Evolutionary conservation across 92 coral and sea anemone species (phyloP).

Genomic region (Plumapathes pennacea): DNA sequence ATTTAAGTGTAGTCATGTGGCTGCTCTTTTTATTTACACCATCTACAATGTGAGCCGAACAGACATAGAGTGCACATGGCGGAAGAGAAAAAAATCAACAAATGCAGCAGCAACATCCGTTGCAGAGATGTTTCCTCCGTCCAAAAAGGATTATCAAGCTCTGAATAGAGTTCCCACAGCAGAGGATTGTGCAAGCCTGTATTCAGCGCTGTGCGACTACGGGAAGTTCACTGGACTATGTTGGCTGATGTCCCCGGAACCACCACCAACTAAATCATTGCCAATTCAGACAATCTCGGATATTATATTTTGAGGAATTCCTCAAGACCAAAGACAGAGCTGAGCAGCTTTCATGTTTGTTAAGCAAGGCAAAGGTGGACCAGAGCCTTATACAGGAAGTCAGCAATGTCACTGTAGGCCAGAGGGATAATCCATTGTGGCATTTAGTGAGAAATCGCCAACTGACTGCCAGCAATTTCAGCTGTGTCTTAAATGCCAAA

Average conservation of each 20-base stretch:
- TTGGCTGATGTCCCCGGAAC: constrained; percentile 51
- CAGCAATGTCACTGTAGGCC: constrained; percentile 16
- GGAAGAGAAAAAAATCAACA: no score
- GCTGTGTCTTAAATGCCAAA: constrained; percentile 16
- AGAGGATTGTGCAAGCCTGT: constrained; percentile 6
- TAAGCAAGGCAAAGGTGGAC: constrained; percentile 4
- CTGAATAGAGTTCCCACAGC: constrained; percentile 11
- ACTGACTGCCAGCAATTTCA: constrained; percentile 21
- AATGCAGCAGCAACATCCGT: constrained; percentile 5
- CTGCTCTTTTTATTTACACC: constrained; percentile 38
- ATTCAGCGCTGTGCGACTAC: neutral
- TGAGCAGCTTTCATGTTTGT: constrained; percentile 11
- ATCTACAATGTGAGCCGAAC: constrained; percentile 43
- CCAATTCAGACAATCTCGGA: constrained; percentile 33
- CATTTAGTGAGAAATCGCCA: constrained; percentile 18
- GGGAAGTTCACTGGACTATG: constrained; percentile 27
- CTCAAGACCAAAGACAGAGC: neutral
- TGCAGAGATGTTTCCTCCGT: constrained; percentile 32
- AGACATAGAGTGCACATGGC: constrained; percentile 38
- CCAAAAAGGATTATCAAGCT: no score
- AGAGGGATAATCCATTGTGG: constrained; percentile 46
- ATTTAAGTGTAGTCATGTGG: constrained; percentile 46
- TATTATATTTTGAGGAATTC: constrained; percentile 18
- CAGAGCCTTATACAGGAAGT: constrained; percentile 4
- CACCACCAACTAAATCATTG: constrained; percentile 2